Percentiles rank a stretch among this genome's conserved stretches.
Conservation (phyloP, 2,797 vertebrate genomes). For the Hephaestus fuliginosus region DNA sequence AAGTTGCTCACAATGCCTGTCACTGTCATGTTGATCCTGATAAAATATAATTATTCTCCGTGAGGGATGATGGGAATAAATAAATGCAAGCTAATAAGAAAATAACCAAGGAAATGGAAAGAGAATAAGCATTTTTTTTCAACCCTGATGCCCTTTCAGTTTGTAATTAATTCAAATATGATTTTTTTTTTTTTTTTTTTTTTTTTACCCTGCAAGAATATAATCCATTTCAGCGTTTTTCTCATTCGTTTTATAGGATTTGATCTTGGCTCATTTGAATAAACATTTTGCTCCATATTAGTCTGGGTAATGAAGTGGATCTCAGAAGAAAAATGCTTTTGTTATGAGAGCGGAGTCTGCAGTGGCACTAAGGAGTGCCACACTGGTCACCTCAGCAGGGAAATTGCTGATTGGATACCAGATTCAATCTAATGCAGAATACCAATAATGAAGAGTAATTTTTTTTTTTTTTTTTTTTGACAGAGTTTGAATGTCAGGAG, state of each 20-base stretch:
- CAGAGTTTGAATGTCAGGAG: slow-evolving; percentile 43
- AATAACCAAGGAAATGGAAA: slow-evolving; percentile 62
- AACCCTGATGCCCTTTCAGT: slow-evolving; percentile 58
- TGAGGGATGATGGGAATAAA: slow-evolving; percentile 59
- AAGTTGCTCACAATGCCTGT: slow-evolving; percentile 70
- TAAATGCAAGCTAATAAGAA: slow-evolving; percentile 66
- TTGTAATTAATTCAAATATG: slow-evolving; percentile 80
- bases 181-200: slow-evolving; percentile 65
- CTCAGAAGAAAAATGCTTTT: slow-evolving; percentile 78
- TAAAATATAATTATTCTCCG: slow-evolving; percentile 75
- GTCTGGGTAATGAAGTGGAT: slow-evolving; percentile 86
- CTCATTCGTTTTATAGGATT: slow-evolving; percentile 74
- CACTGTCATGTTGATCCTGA: slow-evolving; percentile 70
- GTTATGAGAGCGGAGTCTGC: slow-evolving; percentile 70
- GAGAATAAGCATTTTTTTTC: slow-evolving; percentile 47
- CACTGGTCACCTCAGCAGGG: slow-evolving; percentile 74
- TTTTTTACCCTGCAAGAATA: slow-evolving; percentile 49
- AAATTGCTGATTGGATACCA: slow-evolving; percentile 72
- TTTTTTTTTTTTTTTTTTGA: slow-evolving; percentile 3
- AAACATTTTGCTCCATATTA: slow-evolving; percentile 84
- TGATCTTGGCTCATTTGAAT: slow-evolving; percentile 83
- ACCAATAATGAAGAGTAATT: slow-evolving; percentile 19
- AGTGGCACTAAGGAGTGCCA: slow-evolving; percentile 68
- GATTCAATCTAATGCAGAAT: slow-evolving; percentile 55
- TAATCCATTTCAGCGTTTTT: slow-evolving; percentile 80